phyloP scores from a whole-genome alignment of 2,888 invertebrate genomes.

The Ditylenchus weischeri region DNA sequence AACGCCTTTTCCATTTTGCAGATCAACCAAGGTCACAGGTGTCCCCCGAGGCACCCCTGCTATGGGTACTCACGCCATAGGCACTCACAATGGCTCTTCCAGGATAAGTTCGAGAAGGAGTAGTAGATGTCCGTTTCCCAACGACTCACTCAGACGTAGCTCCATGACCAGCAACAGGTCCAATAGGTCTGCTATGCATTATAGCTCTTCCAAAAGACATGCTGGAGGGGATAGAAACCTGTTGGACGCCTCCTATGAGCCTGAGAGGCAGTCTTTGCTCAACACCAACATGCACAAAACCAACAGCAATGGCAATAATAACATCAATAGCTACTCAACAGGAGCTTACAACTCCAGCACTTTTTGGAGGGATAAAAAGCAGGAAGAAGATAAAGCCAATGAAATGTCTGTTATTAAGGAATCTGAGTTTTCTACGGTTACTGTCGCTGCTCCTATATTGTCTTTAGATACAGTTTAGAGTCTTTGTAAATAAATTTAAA shows the following conservation, averaged over 20 bases:
- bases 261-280: constrained; percentile 5
- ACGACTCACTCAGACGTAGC: not conserved
- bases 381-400: not conserved
- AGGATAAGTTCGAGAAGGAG: not conserved
- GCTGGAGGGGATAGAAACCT: not conserved
- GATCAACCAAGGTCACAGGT: too few species aligned
- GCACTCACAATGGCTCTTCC: constrained; percentile 1
- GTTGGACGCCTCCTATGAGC: not conserved
- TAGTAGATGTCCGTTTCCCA: constrained; percentile 4
- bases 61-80: too few species aligned
- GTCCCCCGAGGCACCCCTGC: too few species aligned
- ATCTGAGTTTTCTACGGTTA: not conserved
- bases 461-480: not conserved
- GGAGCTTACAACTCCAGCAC: not conserved
- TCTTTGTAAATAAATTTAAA: not conserved
- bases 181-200: not conserved
- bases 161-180: constrained; percentile 6
- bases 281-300: not conserved
- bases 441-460: not conserved
- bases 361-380: not conserved
- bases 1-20: too few species aligned
- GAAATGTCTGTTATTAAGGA: not conserved
- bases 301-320: constrained; percentile 1
- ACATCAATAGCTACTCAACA: not conserved
- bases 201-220: constrained; percentile 1